A percentile compares a stretch with the other conserved stretches of the same genome.
phyloP scores from a whole-genome alignment of 2,797 vertebrate genomes.

The Anableps anableps region DNA sequence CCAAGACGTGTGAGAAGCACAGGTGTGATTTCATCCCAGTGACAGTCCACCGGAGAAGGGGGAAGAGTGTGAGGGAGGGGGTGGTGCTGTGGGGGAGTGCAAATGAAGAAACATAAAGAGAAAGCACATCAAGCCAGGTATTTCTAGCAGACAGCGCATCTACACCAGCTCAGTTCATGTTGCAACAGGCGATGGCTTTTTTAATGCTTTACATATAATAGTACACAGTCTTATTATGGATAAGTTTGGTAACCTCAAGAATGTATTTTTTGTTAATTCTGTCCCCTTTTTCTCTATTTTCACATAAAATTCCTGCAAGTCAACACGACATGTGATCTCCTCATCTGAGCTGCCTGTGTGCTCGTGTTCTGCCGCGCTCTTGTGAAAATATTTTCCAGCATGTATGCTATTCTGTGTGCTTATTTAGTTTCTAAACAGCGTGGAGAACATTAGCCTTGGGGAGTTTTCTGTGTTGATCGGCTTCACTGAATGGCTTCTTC shows the following conservation, averaged over 20 bases:
- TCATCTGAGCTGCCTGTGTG: slow-evolving; percentile 69
- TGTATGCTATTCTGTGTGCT: slow-evolving; percentile 75
- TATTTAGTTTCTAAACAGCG: slow-evolving; percentile 79
- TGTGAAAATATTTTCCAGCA: slow-evolving; percentile 78
- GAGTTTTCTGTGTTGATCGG: slow-evolving; percentile 71
- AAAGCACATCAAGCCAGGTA: slow-evolving; percentile 42
- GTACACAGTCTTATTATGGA: slow-evolving; percentile 60
- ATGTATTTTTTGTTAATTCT: slow-evolving; percentile 52
- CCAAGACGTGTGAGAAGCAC: slow-evolving; percentile 78
- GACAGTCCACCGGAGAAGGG: slow-evolving; percentile 67
- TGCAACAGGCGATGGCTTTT: slow-evolving; percentile 28
- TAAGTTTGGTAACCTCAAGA: slow-evolving; percentile 58
- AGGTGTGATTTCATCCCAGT: slow-evolving; percentile 79
- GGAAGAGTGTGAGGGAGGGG: slow-evolving; percentile 27
- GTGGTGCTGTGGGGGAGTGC: slow-evolving; percentile 28
- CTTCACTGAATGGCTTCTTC: slow-evolving; percentile 77
- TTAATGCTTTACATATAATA: slow-evolving; percentile 51
- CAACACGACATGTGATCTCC: slow-evolving; percentile 65
- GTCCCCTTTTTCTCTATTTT: slow-evolving; percentile 37
- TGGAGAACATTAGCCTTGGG: slow-evolving; percentile 80
- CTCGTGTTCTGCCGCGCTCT: slow-evolving; percentile 61
- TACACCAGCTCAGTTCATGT: slow-evolving; percentile 44
- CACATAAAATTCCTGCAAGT: slow-evolving; percentile 50
- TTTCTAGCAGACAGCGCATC: slow-evolving; percentile 34
- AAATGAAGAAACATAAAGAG: slow-evolving; percentile 57